Evolutionary conservation across 92 coral and sea anemone genomes (phyloP).

Genomic region (Ricordea florida): DNA sequence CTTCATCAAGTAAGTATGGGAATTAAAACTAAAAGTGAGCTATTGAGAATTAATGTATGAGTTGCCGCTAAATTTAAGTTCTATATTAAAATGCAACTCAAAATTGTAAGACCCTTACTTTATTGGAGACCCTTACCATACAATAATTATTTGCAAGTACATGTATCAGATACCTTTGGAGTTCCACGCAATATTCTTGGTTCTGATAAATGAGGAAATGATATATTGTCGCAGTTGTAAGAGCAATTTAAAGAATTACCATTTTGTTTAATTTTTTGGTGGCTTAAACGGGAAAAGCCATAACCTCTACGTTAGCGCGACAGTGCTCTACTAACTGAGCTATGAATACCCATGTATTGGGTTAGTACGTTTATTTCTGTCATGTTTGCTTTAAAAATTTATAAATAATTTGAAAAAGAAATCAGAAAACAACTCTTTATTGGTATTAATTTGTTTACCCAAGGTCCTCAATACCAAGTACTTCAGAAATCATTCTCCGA

Average conservation of each 20-base stretch:
- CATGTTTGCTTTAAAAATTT: slow-evolving; percentile 1
- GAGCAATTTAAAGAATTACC: too few species aligned
- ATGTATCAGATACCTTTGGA: too few species aligned
- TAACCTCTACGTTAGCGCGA: too few species aligned
- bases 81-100: not conserved
- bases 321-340: too few species aligned
- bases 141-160: too few species aligned
- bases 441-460: not conserved
- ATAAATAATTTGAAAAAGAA: not conserved
- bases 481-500: not conserved
- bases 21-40: slow-evolving; percentile 10
- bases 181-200: too few species aligned
- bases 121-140: too few species aligned
- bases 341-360: too few species aligned
- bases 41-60: slow-evolving; percentile 5
- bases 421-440: not conserved
- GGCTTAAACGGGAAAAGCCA: too few species aligned
- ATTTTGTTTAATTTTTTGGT: too few species aligned
- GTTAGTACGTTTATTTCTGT: slow-evolving; percentile 2
- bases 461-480: slow-evolving; percentile 25
- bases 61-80: not conserved
- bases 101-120: not conserved
- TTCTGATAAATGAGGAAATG: too few species aligned
- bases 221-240: too few species aligned
- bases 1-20: slow-evolving; percentile 11